These are phyloP conservation scores for Desoria tigrina DNA, from an alignment of 2,888 invertebrate species.

Conservation along the genomic window DNA sequence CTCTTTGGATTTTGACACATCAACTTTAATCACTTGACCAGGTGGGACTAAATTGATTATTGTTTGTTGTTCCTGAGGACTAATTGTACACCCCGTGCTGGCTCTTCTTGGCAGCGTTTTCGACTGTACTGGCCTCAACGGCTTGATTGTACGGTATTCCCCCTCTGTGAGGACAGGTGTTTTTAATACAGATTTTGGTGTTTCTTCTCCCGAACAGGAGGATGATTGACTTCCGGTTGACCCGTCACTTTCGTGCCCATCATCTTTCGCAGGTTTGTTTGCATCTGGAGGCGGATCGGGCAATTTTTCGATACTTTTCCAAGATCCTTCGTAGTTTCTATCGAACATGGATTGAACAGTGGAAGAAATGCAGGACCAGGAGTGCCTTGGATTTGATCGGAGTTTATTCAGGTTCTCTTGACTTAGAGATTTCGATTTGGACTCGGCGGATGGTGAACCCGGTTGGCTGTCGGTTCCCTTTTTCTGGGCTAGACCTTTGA, in stretches of 20 bases:
- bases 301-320: conserved; percentile 55
- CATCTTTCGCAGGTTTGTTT: conserved; percentile 51
- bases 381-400: conserved; percentile 54
- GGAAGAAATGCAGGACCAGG: conserved; percentile 54
- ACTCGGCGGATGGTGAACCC: conserved; percentile 25
- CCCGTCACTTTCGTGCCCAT: conserved; percentile 54
- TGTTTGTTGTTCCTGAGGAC: conserved; percentile 52
- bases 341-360: conserved; percentile 47
- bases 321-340: conserved; percentile 54
- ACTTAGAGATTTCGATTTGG: conserved; percentile 59
- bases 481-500: conserved; percentile 52
- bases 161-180: conserved; percentile 48
- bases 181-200: conserved; percentile 33
- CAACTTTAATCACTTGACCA: conserved; percentile 64
- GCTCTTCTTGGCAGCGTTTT: conserved; percentile 52
- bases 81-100: conserved; percentile 52
- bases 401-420: conserved; percentile 65
- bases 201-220: conserved; percentile 42
- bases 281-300: conserved; percentile 37
- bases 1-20: conserved; percentile 59
- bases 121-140: conserved; percentile 53
- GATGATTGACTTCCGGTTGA: conserved; percentile 24
- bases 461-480: conserved; percentile 32
- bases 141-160: conserved; percentile 53
- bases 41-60: conserved; percentile 53